phyloP scores from a whole-genome alignment of 1,140 invertebrate genomes.

The Amyelois transitella region DNA sequence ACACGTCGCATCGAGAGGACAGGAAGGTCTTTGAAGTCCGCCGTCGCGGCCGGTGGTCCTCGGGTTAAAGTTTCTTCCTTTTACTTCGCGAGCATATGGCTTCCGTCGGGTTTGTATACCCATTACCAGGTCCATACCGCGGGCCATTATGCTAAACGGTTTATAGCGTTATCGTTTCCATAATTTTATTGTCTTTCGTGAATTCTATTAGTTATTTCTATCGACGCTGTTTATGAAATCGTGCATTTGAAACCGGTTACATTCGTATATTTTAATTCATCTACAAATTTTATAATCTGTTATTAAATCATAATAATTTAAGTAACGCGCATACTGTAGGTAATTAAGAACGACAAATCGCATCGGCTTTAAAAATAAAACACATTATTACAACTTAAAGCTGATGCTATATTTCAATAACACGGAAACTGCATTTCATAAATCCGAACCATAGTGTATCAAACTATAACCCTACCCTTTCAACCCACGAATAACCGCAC shows the following conservation, averaged over 20 bases:
- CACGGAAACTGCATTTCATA: neutral
- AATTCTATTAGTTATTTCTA: neutral
- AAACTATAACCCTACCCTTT: neutral
- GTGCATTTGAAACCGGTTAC: no score
- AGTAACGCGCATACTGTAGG: no score
- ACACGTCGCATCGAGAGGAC: slow-evolving; percentile 23
- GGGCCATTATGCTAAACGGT: slow-evolving; percentile 25
- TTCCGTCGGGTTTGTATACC: slow-evolving; percentile 46
- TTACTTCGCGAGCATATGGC: slow-evolving; percentile 40
- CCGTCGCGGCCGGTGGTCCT: slow-evolving; percentile 59
- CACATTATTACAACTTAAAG: neutral
- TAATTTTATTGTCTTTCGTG: slow-evolving; percentile 3
- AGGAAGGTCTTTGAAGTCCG: slow-evolving; percentile 47
- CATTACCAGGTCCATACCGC: slow-evolving; percentile 35
- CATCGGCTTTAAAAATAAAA: no score
- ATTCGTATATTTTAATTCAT: no score
- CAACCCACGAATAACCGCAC: slow-evolving; percentile 1
- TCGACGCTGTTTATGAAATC: neutral
- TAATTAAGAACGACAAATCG: no score
- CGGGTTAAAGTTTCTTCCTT: slow-evolving; percentile 37
- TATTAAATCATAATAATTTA: no score
- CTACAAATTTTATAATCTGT: no score
- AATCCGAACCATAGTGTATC: neutral
- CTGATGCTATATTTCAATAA: neutral
- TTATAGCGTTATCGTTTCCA: slow-evolving; percentile 13